Evolutionary conservation across 1,140 invertebrate species (phyloP).

Genomic region (Hycleus cichorii): DNA sequence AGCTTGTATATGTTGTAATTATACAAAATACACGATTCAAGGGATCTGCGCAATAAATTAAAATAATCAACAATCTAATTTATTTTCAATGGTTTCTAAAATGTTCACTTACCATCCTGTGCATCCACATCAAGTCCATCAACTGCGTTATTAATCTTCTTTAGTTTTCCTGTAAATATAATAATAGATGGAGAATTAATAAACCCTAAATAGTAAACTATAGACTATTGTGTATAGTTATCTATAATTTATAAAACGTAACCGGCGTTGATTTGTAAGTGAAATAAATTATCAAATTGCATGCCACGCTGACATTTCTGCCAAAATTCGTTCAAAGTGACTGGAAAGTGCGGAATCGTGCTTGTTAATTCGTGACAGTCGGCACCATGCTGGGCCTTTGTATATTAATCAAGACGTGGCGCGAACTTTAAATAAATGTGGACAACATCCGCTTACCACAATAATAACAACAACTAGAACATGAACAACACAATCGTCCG

Average conservation of each 20-base stretch:
- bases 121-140: no score
- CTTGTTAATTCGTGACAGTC: conserved; percentile 29
- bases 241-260: conserved; percentile 16
- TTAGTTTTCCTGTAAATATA: conserved; percentile 4
- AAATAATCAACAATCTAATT: no score
- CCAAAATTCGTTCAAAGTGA: conserved; percentile 25
- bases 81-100: no score
- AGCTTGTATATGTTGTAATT: no score
- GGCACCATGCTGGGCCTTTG: conserved; percentile 21
- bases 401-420: conserved; percentile 20
- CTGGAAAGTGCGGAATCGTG: conserved; percentile 25
- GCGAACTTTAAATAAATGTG: conserved; percentile 8
- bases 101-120: no score
- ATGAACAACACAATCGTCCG: neutral
- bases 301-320: conserved; percentile 28
- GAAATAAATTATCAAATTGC: conserved; percentile 33
- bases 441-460: neutral
- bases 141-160: neutral
- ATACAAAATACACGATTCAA: no score
- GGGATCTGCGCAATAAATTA: no score
- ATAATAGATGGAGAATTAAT: no score
- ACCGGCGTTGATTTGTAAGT: conserved; percentile 27
- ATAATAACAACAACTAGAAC: neutral
- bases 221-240: neutral
- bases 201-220: no score